Evolutionary conservation across 2,888 invertebrate species (phyloP).

Genomic region (Catocala fraxini): DNA sequence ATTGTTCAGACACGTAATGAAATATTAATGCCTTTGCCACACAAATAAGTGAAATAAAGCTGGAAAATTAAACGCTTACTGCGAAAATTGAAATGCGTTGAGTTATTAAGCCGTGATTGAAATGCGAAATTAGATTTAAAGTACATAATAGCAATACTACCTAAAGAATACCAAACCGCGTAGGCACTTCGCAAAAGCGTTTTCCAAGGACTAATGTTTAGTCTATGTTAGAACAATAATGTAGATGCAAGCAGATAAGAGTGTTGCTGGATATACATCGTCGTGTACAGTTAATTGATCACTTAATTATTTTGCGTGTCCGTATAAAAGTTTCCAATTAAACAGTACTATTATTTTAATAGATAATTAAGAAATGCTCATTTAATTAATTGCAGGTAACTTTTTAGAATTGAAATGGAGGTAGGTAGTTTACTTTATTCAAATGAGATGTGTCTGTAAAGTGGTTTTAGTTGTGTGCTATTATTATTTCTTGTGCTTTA

Average conservation of each 20-base stretch:
- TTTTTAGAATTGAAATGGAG: conserved; percentile 69
- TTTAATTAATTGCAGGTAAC: conserved; percentile 81
- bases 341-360: conserved; percentile 82
- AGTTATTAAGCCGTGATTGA: too few relatives aligned
- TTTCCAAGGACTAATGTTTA: conserved; percentile 40
- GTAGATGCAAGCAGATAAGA: conserved; percentile 72
- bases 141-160: too few relatives aligned
- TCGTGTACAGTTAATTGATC: conserved; percentile 82
- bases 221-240: conserved; percentile 66
- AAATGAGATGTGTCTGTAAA: conserved; percentile 80
- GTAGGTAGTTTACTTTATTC: conserved; percentile 82
- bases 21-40: neutral
- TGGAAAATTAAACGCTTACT: too few relatives aligned
- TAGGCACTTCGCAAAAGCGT: conserved; percentile 37
- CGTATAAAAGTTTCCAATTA: conserved; percentile 81
- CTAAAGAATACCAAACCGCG: neutral
- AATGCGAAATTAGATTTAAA: too few relatives aligned
- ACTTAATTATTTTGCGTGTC: conserved; percentile 85
- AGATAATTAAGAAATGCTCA: conserved; percentile 83
- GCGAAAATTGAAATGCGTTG: too few relatives aligned
- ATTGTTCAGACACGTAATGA: conserved; percentile 16
- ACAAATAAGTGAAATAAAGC: neutral
- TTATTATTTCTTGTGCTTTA: conserved; percentile 84
- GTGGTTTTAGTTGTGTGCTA: conserved; percentile 82
- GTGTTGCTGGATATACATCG: conserved; percentile 70